Base-by-base conservation (phyloP, 2,797 vertebrate species). In the Danio albolineatus region DNA sequence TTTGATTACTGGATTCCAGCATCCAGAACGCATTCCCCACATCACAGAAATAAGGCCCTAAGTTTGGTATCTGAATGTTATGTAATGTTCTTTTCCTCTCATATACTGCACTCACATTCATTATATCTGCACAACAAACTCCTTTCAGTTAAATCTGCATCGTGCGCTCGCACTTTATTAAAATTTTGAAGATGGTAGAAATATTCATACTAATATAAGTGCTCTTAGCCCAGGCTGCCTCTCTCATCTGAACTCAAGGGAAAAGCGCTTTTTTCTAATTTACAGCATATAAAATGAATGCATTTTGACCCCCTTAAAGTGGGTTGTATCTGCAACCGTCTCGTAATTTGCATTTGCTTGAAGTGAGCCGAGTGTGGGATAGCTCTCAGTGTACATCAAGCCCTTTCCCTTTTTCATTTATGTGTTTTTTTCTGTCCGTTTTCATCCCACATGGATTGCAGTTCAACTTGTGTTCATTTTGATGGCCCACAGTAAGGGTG, bases 321-420 rank as follows among this genome's bases (percentile, higher is more conserved):
- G 57, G 72, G 75, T 62, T 82, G 75, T 85, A 77, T 86, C 78
- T 72, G 7, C 76, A 83, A 85, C 83, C 69, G 76, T 84, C 81
- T 77, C 49, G 57, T 53, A 19, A 89, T 88, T 89, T 91, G 84
- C 88, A 90, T 89, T 88, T 79, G 82, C 85, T 91, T 89, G 83
- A 91, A 86, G 85, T 88, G 74, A 83, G 83, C 87, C 88, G 86
- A 90, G 85, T 85, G 86, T 57, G 51, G 72, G 73, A 59, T 80
- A 76, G 81, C 73, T 86, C 87, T 90, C 66, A 80, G 83, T 84
- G 64, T 79, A 82, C 85, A 89, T 89, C 87, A 90, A 89, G 82
- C 84, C 79, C 79, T 78, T 48, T 84, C n/a, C 71, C 41, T 69
- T 36, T 59, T 75, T 59, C 65, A 9, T 78, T 51, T 16, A 54